These are phyloP conservation scores for Saturnia pavonia DNA, from an alignment of 2,888 invertebrate genomes.

Conservation along the genomic window DNA sequence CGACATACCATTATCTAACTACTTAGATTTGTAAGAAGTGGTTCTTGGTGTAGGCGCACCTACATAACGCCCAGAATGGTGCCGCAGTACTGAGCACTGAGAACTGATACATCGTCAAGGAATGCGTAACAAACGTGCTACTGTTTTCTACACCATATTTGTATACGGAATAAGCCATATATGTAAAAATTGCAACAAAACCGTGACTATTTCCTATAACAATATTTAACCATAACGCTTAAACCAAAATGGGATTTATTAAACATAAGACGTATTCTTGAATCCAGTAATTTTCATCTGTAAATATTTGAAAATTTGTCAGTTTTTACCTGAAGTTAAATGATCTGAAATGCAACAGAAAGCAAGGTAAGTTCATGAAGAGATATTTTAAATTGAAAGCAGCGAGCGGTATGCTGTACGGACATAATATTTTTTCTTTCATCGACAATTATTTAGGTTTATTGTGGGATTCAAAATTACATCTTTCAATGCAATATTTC, in stretches of 20 bases:
- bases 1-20: not conserved
- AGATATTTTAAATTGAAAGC: too few species aligned
- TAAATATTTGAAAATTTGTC: not conserved
- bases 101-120: constrained; percentile 53
- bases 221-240: not conserved
- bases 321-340: not conserved
- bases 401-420: too few species aligned
- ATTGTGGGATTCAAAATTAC: too few species aligned
- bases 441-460: too few species aligned
- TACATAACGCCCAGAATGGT: constrained; percentile 23
- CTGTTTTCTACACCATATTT: constrained; percentile 48
- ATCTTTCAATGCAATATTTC: too few species aligned
- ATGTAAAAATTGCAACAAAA: constrained; percentile 35
- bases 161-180: constrained; percentile 40
- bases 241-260: not conserved
- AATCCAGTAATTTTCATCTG: not conserved
- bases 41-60: constrained; percentile 23
- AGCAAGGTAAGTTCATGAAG: not conserved
- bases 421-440: too few species aligned
- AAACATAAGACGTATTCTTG: not conserved
- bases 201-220: not conserved
- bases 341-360: not conserved
- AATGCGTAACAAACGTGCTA: constrained; percentile 52
- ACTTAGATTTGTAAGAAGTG: constrained; percentile 12
- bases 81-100: constrained; percentile 26